Conservation (phyloP, 1,140 invertebrate species). For the Hestina assimilis region DNA sequence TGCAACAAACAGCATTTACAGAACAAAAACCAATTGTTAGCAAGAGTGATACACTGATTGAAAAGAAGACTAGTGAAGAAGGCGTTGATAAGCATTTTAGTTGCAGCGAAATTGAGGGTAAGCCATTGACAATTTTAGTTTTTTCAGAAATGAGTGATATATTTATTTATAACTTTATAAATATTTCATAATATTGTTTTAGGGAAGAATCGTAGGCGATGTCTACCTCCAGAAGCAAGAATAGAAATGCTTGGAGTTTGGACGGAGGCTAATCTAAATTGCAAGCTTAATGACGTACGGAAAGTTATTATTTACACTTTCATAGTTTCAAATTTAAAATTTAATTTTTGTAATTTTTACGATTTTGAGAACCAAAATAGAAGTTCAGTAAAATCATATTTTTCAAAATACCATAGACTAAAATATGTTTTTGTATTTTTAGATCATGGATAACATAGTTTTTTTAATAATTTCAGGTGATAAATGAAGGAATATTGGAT, state of each 20-base stretch:
- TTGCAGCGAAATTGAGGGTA: slow-evolving; percentile 68
- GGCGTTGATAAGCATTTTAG: slow-evolving; percentile 52
- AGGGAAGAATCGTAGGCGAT: slow-evolving; percentile 44
- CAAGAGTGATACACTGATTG: slow-evolving; percentile 60
- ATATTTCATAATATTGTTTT: slow-evolving; percentile 26
- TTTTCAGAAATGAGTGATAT: neutral
- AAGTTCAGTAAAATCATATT: neutral
- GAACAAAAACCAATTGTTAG: slow-evolving; percentile 52
- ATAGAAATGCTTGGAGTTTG: slow-evolving; percentile 72
- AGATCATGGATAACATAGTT: neutral
- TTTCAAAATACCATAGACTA: neutral
- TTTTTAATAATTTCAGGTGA: slow-evolving; percentile 57
- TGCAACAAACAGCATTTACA: slow-evolving; percentile 50
- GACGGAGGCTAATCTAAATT: slow-evolving; percentile 72
- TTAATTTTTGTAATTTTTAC: no score
- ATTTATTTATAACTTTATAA: neutral
- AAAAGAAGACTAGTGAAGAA: slow-evolving; percentile 45
- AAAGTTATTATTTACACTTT: no score
- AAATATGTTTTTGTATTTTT: neutral
- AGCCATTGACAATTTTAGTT: neutral
- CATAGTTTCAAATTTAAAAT: no score
- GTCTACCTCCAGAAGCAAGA: slow-evolving; percentile 47
- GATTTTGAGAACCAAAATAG: neutral
- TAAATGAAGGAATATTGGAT: slow-evolving; percentile 88
- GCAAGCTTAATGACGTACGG: slow-evolving; percentile 70